Evolutionary conservation across 1,140 invertebrate species (phyloP), one percentile per base, ranked within the genome.

Genomic region (Anthonomus grandis): DNA sequence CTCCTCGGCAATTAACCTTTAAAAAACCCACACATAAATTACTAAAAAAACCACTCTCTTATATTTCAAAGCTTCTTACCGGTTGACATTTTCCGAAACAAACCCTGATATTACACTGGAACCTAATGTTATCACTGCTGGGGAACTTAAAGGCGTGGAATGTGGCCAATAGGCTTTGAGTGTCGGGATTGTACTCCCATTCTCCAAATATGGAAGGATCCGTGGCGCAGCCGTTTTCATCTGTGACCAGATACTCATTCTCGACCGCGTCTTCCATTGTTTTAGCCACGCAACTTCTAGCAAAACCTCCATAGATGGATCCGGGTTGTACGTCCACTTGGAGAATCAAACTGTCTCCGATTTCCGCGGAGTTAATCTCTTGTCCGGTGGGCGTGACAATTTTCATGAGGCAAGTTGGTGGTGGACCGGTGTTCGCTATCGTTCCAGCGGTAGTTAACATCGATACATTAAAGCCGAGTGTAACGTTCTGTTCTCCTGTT

Each of bases 81-180:
- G 93, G 93, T 81, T 94, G 93, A 76, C 93, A 96, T 75, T 86
- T 89, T 72, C 92, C 91, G 70, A 96, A 96, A 79, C 93, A 96
- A 3, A 96, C 92, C 38, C 93, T 81, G 70, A 96, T 93, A 71
- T 95, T 95, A 72, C 93, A 96, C 74, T 95, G 92, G 89, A 96
- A 96, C 73, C 91, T 79, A 64, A 96, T 92, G 69, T 93, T 95
- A 66, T 95, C 93, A 66, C 90, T 93, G 57, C 89, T 91, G 0
- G 93, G 93, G 82, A 97, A 97, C 72, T 97, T 96, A 73, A 97
- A 97, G 3, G 93, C 93, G 71, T 94, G 94, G 71, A 97, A 95
- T 57, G 86, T 84, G 34, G 92, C 92, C 67, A 89, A 78, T 17
- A 96, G 74, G 9, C 89, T 84, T 70, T 90, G 89, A 9, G 86